phyloP scores from a whole-genome alignment of 92 coral and sea anemone species.

The Anthopleura xanthogrammica region DNA sequence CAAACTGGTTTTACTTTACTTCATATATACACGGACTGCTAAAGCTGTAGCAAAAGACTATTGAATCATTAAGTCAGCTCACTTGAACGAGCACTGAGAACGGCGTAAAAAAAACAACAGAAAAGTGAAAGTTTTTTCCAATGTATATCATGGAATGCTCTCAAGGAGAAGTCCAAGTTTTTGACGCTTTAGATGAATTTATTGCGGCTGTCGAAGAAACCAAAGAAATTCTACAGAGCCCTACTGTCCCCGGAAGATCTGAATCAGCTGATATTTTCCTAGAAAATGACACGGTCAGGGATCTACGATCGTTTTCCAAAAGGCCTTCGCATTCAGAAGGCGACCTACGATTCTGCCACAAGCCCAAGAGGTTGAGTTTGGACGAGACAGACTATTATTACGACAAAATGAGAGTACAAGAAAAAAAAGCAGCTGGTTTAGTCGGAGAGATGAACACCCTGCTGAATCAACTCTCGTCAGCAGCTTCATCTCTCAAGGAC shows the following conservation, averaged over 20 bases:
- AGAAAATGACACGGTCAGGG: slow-evolving; percentile 37
- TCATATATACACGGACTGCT: not conserved
- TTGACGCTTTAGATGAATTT: slow-evolving; percentile 79
- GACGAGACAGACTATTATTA: slow-evolving; percentile 67
- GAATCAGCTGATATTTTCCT: slow-evolving; percentile 45
- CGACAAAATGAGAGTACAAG: slow-evolving; percentile 52
- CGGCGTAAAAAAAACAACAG: not conserved
- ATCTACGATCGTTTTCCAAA: slow-evolving; percentile 28
- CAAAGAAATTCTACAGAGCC: slow-evolving; percentile 76
- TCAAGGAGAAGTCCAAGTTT: slow-evolving; percentile 53
- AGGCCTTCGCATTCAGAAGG: slow-evolving; percentile 47
- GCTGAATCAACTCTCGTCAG: slow-evolving; percentile 73
- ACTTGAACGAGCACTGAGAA: not conserved
- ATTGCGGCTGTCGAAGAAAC: slow-evolving; percentile 90
- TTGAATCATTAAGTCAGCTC: not conserved
- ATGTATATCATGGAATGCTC: slow-evolving; percentile 28
- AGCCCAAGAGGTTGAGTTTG: slow-evolving; percentile 26
- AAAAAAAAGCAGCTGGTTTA: slow-evolving; percentile 73
- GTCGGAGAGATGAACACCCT: slow-evolving; percentile 85
- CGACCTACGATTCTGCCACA: slow-evolving; percentile 52
- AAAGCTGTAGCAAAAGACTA: not conserved
- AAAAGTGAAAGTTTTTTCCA: not conserved
- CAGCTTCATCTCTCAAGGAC: slow-evolving; percentile 74
- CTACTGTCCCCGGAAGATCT: slow-evolving; percentile 71
- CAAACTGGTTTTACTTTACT: not conserved